These are phyloP conservation scores for Agrochola circellaris DNA, from an alignment of 2,888 invertebrate genomes.

Conservation along the genomic window DNA sequence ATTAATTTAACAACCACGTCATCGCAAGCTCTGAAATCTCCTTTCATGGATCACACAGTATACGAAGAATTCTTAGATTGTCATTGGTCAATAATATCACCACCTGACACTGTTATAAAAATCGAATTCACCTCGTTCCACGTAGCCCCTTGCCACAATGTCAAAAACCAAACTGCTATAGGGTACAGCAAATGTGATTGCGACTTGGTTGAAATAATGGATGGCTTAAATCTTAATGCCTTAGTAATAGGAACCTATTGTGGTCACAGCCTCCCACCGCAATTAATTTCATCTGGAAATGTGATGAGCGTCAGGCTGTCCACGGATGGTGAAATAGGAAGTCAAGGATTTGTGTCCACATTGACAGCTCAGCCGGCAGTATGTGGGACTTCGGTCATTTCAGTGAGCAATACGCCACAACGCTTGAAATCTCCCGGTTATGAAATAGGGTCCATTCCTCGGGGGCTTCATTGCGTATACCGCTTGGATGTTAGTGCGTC, in stretches of 20 bases:
- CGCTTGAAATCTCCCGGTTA: conserved; percentile 81
- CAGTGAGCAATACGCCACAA: conserved; percentile 67
- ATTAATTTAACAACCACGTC: conserved; percentile 88
- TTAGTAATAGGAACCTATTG: conserved; percentile 93
- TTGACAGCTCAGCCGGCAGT: conserved; percentile 86
- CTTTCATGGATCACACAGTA: conserved; percentile 78
- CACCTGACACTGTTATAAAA: conserved; percentile 91
- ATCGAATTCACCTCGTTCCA: conserved; percentile 91
- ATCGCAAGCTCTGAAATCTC: conserved; percentile 81
- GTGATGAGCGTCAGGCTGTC: conserved; percentile 92
- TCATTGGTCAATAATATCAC: conserved; percentile 92
- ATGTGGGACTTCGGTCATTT: conserved; percentile 78
- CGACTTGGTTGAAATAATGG: conserved; percentile 94
- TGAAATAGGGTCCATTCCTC: conserved; percentile 75
- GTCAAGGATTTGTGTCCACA: conserved; percentile 92
- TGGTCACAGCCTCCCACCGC: conserved; percentile 91
- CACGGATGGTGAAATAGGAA: conserved; percentile 91
- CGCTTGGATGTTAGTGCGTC: conserved; percentile 68
- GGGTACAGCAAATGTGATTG: conserved; percentile 91
- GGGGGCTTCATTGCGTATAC: conserved; percentile 82
- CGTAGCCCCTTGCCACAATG: conserved; percentile 84
- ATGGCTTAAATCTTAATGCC: conserved; percentile 93
- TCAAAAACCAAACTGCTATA: conserved; percentile 80
- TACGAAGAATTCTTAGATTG: conserved; percentile 94
- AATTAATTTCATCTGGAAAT: conserved; percentile 91